phyloP scores from a whole-genome alignment of 2,888 invertebrate genomes.

The Orthosia gracilis region DNA sequence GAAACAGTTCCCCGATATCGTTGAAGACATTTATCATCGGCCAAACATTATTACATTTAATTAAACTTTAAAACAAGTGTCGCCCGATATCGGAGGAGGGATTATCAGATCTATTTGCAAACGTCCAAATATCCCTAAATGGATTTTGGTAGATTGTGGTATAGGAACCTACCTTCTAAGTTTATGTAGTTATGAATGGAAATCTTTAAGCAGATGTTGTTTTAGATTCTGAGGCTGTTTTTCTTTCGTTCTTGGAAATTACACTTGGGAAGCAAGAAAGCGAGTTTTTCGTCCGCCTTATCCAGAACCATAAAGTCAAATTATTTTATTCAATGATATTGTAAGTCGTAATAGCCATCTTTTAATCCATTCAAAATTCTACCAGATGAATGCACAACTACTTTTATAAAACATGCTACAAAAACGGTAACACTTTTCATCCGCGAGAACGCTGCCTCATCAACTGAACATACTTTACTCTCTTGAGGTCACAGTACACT shows the following conservation, averaged over 20 bases:
- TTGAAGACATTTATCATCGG: slow-evolving; percentile 76
- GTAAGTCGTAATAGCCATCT: neutral
- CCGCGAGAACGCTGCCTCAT: slow-evolving; percentile 31
- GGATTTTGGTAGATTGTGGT: slow-evolving; percentile 50
- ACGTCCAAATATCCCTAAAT: slow-evolving; percentile 65
- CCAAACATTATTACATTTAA: slow-evolving; percentile 78
- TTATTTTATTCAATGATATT: neutral
- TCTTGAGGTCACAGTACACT: slow-evolving; percentile 54
- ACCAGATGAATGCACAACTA: slow-evolving; percentile 5
- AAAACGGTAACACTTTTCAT: slow-evolving; percentile 29
- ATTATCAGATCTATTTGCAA: slow-evolving; percentile 72
- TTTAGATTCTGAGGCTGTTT: neutral
- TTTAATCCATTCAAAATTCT: slow-evolving; percentile 18
- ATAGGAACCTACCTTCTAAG: slow-evolving; percentile 11
- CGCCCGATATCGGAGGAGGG: slow-evolving; percentile 68
- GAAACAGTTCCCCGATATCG: slow-evolving; percentile 69
- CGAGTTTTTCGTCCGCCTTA: neutral
- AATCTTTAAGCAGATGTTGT: slow-evolving; percentile 10
- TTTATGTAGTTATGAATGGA: slow-evolving; percentile 12
- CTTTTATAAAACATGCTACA: slow-evolving; percentile 18
- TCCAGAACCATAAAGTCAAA: neutral
- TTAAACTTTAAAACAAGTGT: slow-evolving; percentile 78
- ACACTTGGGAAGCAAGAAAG: neutral
- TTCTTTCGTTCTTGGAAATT: slow-evolving; percentile 10
- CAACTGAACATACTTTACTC: slow-evolving; percentile 42